These are phyloP conservation scores for Rhingia campestris DNA, from an alignment of 2,888 invertebrate genomes.

Conservation along the genomic window DNA sequence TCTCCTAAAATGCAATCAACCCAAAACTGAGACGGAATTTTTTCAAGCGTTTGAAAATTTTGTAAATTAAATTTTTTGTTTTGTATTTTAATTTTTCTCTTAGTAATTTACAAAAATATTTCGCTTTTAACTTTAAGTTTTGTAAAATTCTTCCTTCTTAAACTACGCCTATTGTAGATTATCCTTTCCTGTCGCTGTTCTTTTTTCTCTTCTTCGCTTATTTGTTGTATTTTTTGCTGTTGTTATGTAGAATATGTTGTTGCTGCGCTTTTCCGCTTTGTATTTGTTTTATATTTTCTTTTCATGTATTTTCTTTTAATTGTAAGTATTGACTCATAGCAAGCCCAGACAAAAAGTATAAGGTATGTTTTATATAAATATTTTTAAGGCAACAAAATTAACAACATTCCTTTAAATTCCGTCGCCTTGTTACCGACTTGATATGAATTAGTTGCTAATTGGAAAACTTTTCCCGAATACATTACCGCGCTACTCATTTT, in stretches of 20 bases:
- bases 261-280: slow-evolving; percentile 43
- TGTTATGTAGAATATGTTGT: slow-evolving; percentile 33
- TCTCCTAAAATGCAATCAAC: slow-evolving; percentile 15
- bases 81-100: slow-evolving; percentile 31
- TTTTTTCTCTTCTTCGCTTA: slow-evolving; percentile 48
- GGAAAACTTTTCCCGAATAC: slow-evolving; percentile 63
- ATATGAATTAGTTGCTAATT: slow-evolving; percentile 69
- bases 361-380: no score
- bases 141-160: slow-evolving; percentile 55
- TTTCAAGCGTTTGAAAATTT: slow-evolving; percentile 64
- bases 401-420: no score
- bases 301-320: no score
- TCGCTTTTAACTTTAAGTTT: slow-evolving; percentile 37
- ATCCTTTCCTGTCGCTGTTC: slow-evolving; percentile 59
- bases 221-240: slow-evolving; percentile 1
- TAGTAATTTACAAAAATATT: slow-evolving; percentile 3
- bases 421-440: no score
- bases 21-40: slow-evolving; percentile 36
- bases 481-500: neutral
- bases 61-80: slow-evolving; percentile 45
- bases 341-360: no score
- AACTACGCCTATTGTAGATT: slow-evolving; percentile 71
- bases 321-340: no score
- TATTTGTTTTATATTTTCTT: slow-evolving; percentile 10
- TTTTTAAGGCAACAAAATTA: no score